Evolutionary conservation across 2,888 invertebrate genomes (phyloP).

Genomic region (Orgyia antiqua): DNA sequence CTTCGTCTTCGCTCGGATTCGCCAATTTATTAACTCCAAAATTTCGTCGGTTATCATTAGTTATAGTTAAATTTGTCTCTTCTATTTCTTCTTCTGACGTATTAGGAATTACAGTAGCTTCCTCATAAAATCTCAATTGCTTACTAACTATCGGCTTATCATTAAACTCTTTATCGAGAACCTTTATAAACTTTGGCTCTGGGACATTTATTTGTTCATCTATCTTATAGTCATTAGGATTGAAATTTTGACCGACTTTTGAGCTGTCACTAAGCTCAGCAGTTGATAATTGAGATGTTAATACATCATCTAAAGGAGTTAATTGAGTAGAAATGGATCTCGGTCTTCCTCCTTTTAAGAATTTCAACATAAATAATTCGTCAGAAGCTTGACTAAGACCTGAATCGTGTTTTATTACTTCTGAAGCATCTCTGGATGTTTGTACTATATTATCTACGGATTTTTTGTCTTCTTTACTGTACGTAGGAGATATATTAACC

Average conservation of each 20-base stretch:
- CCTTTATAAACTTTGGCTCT: not conserved
- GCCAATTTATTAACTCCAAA: constrained; percentile 14
- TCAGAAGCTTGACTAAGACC: constrained; percentile 15
- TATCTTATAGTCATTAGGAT: constrained; percentile 7
- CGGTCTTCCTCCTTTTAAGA: constrained; percentile 31
- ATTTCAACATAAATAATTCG: constrained; percentile 46
- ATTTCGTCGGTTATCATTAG: constrained; percentile 10
- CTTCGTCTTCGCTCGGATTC: constrained; percentile 23
- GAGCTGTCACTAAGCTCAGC: constrained; percentile 19
- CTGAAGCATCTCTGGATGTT: constrained; percentile 1
- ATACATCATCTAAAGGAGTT: not conserved
- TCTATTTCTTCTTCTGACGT: constrained; percentile 10
- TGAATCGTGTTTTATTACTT: constrained; percentile 4
- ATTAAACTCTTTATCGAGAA: not conserved
- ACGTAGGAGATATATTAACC: constrained; percentile 2
- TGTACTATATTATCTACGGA: too few species aligned
- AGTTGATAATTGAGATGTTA: not conserved
- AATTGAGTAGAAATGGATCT: constrained; percentile 21
- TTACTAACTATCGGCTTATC: constrained; percentile 18
- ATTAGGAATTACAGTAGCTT: constrained; percentile 32
- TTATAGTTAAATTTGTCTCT: constrained; percentile 4
- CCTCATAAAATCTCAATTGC: constrained; percentile 50
- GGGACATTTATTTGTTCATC: not conserved
- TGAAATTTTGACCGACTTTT: constrained; percentile 11
- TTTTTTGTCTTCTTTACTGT: not conserved